A percentile compares a stretch with the other conserved stretches of the same genome.
Conservation (phyloP, 2,888 invertebrate species). For the Eupithecia subumbrata region DNA sequence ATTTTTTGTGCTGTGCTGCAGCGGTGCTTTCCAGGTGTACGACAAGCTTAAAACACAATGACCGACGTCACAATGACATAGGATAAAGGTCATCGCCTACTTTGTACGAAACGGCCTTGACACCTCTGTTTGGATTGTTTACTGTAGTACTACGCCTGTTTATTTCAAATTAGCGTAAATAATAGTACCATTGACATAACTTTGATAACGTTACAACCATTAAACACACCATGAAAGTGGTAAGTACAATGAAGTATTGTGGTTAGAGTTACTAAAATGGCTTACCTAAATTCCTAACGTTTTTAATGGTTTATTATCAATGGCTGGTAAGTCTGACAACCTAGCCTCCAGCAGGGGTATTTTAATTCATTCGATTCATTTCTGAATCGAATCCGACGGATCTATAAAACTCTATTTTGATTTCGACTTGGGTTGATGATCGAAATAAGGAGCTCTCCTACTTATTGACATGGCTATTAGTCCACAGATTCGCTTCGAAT, state of each 20-base stretch:
- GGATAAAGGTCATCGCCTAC: slow-evolving; percentile 38
- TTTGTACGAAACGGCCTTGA: slow-evolving; percentile 39
- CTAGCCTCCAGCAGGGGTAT: no score
- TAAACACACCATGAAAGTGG: neutral
- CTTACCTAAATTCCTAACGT: neutral
- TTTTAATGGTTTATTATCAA: neutral
- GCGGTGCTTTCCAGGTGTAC: no score
- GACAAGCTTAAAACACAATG: slow-evolving; percentile 17
- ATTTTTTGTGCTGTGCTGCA: no score
- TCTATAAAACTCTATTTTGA: no score
- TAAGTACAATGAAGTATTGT: neutral
- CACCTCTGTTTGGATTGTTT: slow-evolving; percentile 31
- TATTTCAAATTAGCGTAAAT: slow-evolving; percentile 37
- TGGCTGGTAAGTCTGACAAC: neutral
- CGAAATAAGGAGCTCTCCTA: no score
- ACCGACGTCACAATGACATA: slow-evolving; percentile 38
- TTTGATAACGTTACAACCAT: slow-evolving; percentile 20
- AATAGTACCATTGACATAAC: slow-evolving; percentile 41
- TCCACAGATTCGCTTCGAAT: no score
- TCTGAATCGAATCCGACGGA: no score
- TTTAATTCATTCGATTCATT: no score
- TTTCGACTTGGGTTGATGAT: no score
- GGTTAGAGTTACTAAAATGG: neutral
- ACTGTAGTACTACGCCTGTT: slow-evolving; percentile 32
- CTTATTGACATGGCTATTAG: no score